Evolutionary conservation across 2,888 invertebrate species (phyloP).

Genomic region (Gisinianus flammeolus): DNA sequence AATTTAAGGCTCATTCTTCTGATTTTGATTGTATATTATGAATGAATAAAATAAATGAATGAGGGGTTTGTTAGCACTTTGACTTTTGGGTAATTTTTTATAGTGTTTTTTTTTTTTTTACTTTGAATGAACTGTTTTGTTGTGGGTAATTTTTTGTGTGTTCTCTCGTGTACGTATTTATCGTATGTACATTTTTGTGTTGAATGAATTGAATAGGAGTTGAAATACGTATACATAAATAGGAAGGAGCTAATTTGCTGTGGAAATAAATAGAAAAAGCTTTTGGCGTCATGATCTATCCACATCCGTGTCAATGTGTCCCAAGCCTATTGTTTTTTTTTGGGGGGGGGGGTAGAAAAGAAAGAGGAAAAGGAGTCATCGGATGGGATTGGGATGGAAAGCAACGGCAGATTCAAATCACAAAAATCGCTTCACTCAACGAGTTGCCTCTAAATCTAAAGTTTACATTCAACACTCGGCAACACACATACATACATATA

Average conservation of each 20-base stretch:
- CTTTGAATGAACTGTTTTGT: not conserved
- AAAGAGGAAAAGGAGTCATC: not conserved
- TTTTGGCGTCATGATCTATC: not conserved
- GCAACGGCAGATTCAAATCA: constrained; percentile 19
- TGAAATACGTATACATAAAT: too few species aligned
- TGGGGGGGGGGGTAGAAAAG: too few species aligned
- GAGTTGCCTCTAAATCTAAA: not conserved
- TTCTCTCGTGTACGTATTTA: not conserved
- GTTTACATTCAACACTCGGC: not conserved
- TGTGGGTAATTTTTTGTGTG: not conserved
- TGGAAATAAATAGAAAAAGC: constrained; percentile 29
- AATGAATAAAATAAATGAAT: not conserved
- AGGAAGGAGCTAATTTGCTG: constrained; percentile 29
- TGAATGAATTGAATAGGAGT: constrained; percentile 28
- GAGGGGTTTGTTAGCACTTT: not conserved
- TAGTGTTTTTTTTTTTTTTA: not conserved
- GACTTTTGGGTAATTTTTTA: not conserved
- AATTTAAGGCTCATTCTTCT: constrained; percentile 10
- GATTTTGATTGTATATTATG: too few species aligned
- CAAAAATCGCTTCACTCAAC: constrained; percentile 27
- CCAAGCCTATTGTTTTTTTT: constrained; percentile 30
- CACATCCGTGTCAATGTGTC: constrained; percentile 14
- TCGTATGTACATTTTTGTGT: not conserved
- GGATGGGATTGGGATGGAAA: not conserved
- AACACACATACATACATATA: not conserved